Evolutionary conservation across 2,888 invertebrate genomes (phyloP), one percentile per base, ranked within the genome.

Genomic region (Rotaria sp.): DNA sequence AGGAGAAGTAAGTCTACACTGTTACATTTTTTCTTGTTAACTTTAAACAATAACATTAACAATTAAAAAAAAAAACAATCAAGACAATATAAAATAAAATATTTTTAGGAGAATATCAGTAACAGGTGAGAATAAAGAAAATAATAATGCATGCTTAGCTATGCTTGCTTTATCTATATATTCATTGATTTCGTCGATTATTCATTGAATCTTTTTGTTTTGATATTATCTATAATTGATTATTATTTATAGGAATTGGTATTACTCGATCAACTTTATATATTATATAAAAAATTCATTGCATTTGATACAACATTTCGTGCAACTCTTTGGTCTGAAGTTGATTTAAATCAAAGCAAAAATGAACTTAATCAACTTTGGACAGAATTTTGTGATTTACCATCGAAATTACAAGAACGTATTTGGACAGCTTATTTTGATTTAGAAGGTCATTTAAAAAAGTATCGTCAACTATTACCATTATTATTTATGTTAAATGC

Each of bases 301-400:
- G 87, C 89, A 55, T 91, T 91, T 89, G 90, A 91, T 88, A 89
- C 88, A 38, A 88, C 88, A 52, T 91, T 91, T 88, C 88, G 90
- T 57, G 90, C 90, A 86, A 90, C 90, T n/a, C 88, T 91, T 74
- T 91, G 91, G 91, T 89, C 90, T 38, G 91, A 91, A 84, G 90
- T 91, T 11, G 90, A 91, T 85, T 88, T 91, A n/a, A 90, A 90
- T 85, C 88, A 88, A 84, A 89, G 90, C 45, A 89, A 89, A 84
- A 88, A 88, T 87, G 90, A 91, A 89, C 90, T 91, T 87, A 85
- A 87, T 55, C 8, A 87, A 88, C 89, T 26, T 90, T 91, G 91
- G 91, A 90, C 91, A 88, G 91, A 91, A 86, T 91, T 91, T 87
- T 88, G 91, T 86, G 90, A 90, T n/a, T 88, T 91, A 84, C 91